Evolutionary conservation across 2,888 invertebrate species (phyloP).

Genomic region (Callimorpha dominula): DNA sequence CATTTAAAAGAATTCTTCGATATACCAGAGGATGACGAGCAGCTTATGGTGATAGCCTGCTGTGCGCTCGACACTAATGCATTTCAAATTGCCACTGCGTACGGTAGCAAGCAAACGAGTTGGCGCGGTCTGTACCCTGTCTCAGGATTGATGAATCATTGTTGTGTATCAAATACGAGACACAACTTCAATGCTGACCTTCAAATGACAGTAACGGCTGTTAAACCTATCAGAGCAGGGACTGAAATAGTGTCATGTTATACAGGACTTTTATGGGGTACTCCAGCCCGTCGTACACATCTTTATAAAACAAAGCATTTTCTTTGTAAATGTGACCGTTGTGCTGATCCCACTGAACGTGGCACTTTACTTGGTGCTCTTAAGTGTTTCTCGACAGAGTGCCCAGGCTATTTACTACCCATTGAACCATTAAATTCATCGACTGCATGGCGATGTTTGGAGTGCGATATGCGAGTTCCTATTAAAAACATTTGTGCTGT

Average conservation of each 20-base stretch:
- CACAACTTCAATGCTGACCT: slow-evolving; percentile 87
- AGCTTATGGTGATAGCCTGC: slow-evolving; percentile 87
- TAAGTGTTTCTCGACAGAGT: slow-evolving; percentile 83
- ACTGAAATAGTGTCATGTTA: slow-evolving; percentile 90
- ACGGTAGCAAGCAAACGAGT: slow-evolving; percentile 80
- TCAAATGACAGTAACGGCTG: slow-evolving; percentile 88
- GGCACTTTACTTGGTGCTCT: slow-evolving; percentile 87
- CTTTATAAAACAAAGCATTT: slow-evolving; percentile 90
- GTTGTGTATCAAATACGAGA: slow-evolving; percentile 89
- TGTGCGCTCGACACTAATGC: slow-evolving; percentile 89
- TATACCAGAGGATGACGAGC: slow-evolving; percentile 85
- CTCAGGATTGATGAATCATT: slow-evolving; percentile 90
- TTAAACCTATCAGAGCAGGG: slow-evolving; percentile 86
- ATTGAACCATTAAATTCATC: slow-evolving; percentile 83
- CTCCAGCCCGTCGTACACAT: slow-evolving; percentile 87
- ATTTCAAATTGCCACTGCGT: slow-evolving; percentile 86
- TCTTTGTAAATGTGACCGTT: slow-evolving; percentile 88
- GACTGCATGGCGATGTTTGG: slow-evolving; percentile 87
- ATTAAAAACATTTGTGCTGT: slow-evolving; percentile 82
- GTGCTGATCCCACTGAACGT: slow-evolving; percentile 89
- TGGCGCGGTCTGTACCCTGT: slow-evolving; percentile 89
- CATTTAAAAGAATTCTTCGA: slow-evolving; percentile 81
- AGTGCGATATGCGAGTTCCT: slow-evolving; percentile 82
- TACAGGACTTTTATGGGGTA: slow-evolving; percentile 89
- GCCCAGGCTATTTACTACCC: slow-evolving; percentile 86